Evolutionary conservation across 1,140 invertebrate genomes (phyloP), one percentile per base, ranked within the genome.

Genomic region (Chironomus tepperi): DNA sequence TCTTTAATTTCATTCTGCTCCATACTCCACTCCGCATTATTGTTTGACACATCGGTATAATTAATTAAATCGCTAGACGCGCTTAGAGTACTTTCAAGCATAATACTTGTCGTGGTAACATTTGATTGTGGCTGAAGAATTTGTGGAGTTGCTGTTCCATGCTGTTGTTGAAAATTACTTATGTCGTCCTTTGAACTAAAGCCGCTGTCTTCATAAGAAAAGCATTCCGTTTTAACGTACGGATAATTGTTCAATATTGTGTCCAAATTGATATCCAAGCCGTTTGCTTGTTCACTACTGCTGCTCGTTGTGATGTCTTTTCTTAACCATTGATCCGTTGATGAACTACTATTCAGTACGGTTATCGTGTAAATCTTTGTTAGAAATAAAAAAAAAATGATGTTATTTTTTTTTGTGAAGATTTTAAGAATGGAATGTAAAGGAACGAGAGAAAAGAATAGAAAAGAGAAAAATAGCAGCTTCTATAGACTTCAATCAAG

Each of bases 131-230:
- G 78, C 78, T 10, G 77, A 77, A 43, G 77, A 65, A 16, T 43
- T 74, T 19, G 42, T 18, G 21, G 42, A 42, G 57, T 72, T 18
- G 73, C 34, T 21, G 42, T 24, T 24, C 24, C 19, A 15, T 72
- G 73, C 3, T 34, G 73, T 8, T 73, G 70, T n/a, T 43, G 34
- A 16, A 43, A 67, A n/a, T 65, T 42, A 21, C 19, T 19, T 6
- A 64, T 18, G 7, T 74, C 43, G 75, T 81, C 75, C 81, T 80
- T 79, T 84, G 84, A 57, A 80, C 84, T 78, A 81, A 89, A 91
- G 42, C 90, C 88, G 79, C 86, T 88, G 77, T 91, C 88, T 75
- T 90, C 87, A 78, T 90, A 90, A 19, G 84, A 85, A 80, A 86
- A 91, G 34, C 85, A 83, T 82, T 89, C 87, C 9, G 87, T 85